Evolutionary conservation across 1,140 invertebrate species (phyloP).

Genomic region (Drosophila cardini): DNA sequence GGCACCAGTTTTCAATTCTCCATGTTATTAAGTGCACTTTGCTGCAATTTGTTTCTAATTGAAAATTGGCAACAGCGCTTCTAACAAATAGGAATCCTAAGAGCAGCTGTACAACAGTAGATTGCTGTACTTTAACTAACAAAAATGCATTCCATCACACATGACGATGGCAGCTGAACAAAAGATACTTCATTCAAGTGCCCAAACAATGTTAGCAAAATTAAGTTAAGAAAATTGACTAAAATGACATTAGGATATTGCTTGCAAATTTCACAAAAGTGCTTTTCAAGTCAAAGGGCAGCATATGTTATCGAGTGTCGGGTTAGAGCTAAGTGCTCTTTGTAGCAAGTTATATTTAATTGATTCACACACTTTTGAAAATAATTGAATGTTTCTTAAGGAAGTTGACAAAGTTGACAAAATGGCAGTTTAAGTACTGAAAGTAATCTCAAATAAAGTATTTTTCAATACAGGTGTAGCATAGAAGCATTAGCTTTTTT

Average conservation of each 20-base stretch:
- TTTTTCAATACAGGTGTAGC: too few relatives aligned
- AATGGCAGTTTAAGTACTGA: too few relatives aligned
- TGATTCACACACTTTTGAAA: not conserved
- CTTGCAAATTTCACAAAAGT: not conserved
- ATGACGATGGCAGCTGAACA: not conserved
- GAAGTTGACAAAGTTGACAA: too few relatives aligned
- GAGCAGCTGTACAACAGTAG: too few relatives aligned
- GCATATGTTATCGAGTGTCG: not conserved
- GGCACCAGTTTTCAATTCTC: not conserved
- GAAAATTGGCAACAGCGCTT: conserved; percentile 58
- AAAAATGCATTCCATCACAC: not conserved
- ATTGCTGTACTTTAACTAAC: too few relatives aligned
- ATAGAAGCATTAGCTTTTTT: too few relatives aligned
- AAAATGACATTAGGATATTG: conserved; percentile 16
- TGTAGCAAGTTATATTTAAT: not conserved
- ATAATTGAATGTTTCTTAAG: not conserved
- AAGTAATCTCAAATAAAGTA: too few relatives aligned
- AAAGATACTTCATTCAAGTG: conserved; percentile 4
- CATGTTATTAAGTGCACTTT: conserved; percentile 60
- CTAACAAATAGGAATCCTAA: conserved; percentile 11
- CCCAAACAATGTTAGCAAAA: conserved; percentile 7
- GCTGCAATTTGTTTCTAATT: conserved; percentile 69
- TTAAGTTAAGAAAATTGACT: conserved; percentile 11
- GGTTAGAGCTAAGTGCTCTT: not conserved
- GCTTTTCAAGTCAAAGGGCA: not conserved